Evolutionary conservation across 2,888 invertebrate genomes (phyloP), one percentile per base, ranked within the genome.

Genomic region (Seira musarum): DNA sequence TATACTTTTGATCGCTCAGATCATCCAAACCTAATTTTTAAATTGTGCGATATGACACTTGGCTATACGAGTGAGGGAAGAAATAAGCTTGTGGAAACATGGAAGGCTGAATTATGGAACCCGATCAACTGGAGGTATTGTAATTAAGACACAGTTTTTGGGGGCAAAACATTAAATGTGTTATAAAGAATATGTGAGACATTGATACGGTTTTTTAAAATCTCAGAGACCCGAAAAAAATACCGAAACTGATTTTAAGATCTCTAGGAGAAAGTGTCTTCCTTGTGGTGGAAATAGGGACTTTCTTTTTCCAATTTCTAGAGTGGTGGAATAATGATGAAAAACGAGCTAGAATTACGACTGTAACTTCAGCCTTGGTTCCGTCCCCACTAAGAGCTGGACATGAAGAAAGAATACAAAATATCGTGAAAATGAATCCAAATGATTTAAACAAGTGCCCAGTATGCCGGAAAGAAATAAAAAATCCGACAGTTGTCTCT

Each of bases 241-340:
- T 75, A 13, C 84, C 84, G 1, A 69, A 76, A 22, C 49, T 84
- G 10, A 2, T 75, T 5, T 22, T 82, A 2, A 21, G 82, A 3
- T 46, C 79, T 6, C 49, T 84, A 2, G 84, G 84, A 15, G 84
- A 84, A 73, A 81, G 82, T 46, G 73, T 70, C n/a, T 68, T 84
- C 10, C 74, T 80, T 67, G 68, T 60, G 0, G 82, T 85, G 19
- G 85, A 85, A 64, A 70, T 83, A 10, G 85, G 85, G 10, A 83
- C 84, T 0, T 85, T 85, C 71, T 83, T 83, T 49, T 82, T 83
- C n/a, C 85, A 85, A 46, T 85, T 85, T 70, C 46, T 85, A 15
- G 85, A 85, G 15, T 82, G 82, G 84, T 84, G 84, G 84, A 73
- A 84, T 19, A 81, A 81, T 53, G 84, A 83, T 25, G 53, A 67